These are phyloP conservation scores for Arizona elegans DNA, from an alignment of 2,113 vertebrate genomes.

Conservation along the genomic window DNA sequence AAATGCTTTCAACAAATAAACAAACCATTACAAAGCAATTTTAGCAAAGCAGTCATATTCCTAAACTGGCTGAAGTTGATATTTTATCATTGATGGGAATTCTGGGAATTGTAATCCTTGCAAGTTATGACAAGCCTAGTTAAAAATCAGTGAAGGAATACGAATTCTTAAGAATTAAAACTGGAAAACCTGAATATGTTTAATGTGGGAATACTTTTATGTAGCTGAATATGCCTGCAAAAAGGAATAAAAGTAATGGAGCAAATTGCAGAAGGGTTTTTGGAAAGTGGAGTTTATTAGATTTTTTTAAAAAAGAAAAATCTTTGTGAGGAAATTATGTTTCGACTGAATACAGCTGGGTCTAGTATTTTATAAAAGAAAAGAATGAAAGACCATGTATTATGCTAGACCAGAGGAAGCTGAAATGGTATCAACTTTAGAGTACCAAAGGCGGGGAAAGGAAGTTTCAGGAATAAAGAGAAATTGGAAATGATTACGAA, in stretches of 20 bases:
- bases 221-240: not conserved
- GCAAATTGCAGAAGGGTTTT: not conserved
- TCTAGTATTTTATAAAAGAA: not conserved
- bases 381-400: not conserved
- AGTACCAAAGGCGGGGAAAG: not conserved
- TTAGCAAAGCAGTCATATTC: not conserved
- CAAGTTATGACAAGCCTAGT: not conserved
- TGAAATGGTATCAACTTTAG: not conserved
- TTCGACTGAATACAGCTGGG: not conserved
- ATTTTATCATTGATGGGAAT: not conserved
- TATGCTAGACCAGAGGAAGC: not conserved
- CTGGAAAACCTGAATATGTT: not conserved
- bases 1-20: not conserved
- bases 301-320: not conserved
- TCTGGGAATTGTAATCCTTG: not conserved
- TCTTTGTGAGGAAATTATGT: not conserved
- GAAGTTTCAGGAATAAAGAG: not conserved
- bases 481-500: not conserved
- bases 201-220: not conserved
- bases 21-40: not conserved
- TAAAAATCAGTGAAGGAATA: not conserved
- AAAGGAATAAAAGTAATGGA: not conserved
- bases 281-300: not conserved
- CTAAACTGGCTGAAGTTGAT: not conserved
- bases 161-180: not conserved